Evolutionary conservation across 1,140 invertebrate genomes (phyloP).

Genomic region (Caenorhabditis remanei): DNA sequence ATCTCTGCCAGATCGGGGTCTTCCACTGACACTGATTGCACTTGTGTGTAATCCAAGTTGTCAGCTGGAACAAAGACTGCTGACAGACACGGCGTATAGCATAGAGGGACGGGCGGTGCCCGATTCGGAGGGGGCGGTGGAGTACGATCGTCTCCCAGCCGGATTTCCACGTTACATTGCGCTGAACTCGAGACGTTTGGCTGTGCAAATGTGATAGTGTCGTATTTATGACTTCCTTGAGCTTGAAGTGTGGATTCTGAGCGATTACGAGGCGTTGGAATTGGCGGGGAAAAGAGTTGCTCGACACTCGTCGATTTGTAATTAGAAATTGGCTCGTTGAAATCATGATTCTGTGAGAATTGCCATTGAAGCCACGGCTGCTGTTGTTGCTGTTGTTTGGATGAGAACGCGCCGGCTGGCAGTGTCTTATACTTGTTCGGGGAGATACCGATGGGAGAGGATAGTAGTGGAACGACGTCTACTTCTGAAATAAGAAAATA

Average conservation of each 20-base stretch:
- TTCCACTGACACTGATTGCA: conserved; percentile 32
- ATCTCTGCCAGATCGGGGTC: conserved; percentile 12
- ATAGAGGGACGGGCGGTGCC: conserved; percentile 8
- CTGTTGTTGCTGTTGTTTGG: conserved; percentile 10
- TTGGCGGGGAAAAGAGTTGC: conserved; percentile 10
- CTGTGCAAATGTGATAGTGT: conserved; percentile 7
- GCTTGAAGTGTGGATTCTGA: conserved; percentile 3
- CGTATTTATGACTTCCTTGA: conserved; percentile 47
- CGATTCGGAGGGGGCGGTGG: conserved; percentile 5
- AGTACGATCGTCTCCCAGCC: background rate
- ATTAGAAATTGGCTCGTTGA: no score
- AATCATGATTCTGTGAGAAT: no score
- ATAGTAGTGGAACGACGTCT: background rate
- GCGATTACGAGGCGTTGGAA: conserved; percentile 2
- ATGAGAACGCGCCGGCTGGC: background rate
- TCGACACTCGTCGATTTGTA: conserved; percentile 19
- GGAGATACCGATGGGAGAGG: conserved; percentile 1
- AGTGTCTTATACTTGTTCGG: conserved; percentile 35
- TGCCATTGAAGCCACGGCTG: background rate
- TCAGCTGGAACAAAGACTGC: background rate
- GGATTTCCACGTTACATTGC: conserved; percentile 41
- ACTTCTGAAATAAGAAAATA: conserved; percentile 3
- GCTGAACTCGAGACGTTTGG: background rate
- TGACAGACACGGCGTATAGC: background rate
- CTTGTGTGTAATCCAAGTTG: conserved; percentile 10